These are phyloP conservation scores for Calliphora vomitoria DNA, from an alignment of 2,888 invertebrate genomes.

Conservation along the genomic window DNA sequence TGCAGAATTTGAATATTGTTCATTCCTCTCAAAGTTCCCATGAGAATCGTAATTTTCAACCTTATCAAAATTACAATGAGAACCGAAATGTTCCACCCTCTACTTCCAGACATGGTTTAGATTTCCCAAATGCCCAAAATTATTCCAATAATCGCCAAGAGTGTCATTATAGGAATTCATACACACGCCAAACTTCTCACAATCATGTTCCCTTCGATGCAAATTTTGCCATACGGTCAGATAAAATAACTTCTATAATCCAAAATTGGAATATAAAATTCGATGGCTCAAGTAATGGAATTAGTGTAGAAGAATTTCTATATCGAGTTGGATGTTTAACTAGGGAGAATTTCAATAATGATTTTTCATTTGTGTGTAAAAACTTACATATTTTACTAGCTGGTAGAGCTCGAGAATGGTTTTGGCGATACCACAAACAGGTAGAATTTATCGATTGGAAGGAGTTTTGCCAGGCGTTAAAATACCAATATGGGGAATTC, in stretches of 20 bases:
- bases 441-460: background rate
- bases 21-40: too few species aligned
- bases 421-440: slow-evolving; percentile 5
- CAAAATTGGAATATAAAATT: background rate
- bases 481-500: background rate
- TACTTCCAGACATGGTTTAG: too few species aligned
- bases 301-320: background rate
- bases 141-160: too few species aligned
- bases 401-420: slow-evolving; percentile 5
- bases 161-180: too few species aligned
- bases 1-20: too few species aligned
- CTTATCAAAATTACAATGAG: too few species aligned
- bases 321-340: background rate
- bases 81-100: too few species aligned
- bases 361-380: background rate
- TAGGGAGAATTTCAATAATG: background rate
- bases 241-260: background rate
- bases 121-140: too few species aligned
- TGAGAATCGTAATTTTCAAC: too few species aligned
- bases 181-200: too few species aligned
- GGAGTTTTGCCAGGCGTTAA: background rate
- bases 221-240: background rate
- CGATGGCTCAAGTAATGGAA: background rate
- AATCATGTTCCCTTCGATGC: background rate
- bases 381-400: background rate